phyloP scores from a whole-genome alignment of 2,888 invertebrate genomes.

The Dendrolimus houi region DNA sequence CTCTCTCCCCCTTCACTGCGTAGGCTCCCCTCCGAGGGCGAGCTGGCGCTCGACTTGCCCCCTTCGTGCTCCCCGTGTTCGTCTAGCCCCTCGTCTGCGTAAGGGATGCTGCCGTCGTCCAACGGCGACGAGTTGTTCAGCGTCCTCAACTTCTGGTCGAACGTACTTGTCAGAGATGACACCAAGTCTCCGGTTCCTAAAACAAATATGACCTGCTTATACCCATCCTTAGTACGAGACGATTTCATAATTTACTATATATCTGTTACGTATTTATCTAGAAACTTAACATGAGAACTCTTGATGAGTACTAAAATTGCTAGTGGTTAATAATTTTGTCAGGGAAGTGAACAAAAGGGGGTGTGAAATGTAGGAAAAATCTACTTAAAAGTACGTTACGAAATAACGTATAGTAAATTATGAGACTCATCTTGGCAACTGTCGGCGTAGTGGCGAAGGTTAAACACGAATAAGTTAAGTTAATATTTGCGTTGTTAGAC shows the following conservation, averaged over 20 bases:
- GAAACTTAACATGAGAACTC: too few relatives aligned
- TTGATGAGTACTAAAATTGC: too few relatives aligned
- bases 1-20: conserved; percentile 14
- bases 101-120: conserved; percentile 82
- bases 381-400: too few relatives aligned
- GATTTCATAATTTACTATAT: background rate
- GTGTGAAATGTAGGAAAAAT: too few relatives aligned
- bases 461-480: conserved; percentile 42
- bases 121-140: conserved; percentile 81
- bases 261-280: too few relatives aligned
- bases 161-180: conserved; percentile 87
- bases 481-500: conserved; percentile 32
- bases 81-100: conserved; percentile 82
- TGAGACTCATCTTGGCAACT: background rate
- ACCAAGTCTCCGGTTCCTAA: conserved; percentile 90
- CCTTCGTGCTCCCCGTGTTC: conserved; percentile 47
- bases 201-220: conserved; percentile 32
- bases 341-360: too few relatives aligned
- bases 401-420: background rate
- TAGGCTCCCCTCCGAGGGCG: conserved; percentile 42
- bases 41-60: conserved; percentile 46
- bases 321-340: too few relatives aligned
- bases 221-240: background rate
- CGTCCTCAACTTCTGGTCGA: conserved; percentile 88
- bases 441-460: conserved; percentile 3